Evolutionary conservation across 1,140 invertebrate genomes (phyloP), one percentile per base, ranked within the genome.

Genomic region (Drosophila mauritiana): DNA sequence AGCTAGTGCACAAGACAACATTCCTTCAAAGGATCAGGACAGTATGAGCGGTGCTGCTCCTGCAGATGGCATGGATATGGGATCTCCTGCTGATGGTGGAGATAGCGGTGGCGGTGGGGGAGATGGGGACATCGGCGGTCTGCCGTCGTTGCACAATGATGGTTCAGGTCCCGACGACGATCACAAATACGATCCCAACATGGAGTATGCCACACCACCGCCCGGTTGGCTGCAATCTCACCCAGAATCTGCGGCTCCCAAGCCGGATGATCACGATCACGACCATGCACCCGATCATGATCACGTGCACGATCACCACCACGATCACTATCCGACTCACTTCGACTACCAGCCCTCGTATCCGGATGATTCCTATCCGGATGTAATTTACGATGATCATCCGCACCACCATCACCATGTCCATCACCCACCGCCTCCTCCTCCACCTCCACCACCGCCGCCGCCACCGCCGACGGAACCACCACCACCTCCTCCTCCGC

Each of bases 401-500:
- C 73, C 55, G 15, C 73, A 65, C 27, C 80, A 83, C 48, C 77
- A 68, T 51, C 93, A 94, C 57, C 88, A 93, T 53, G 80, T 93
- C 53, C 77, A 90, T 59, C 86, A 93, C 56, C 78, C 77, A 6
- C 49, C 65, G 1, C 56, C 69, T 1, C 68, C 81, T 4, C 81
- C 81, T 5, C 78, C 82, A 0, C 73, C 75, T 0, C 72, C 80
- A 3, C 79, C 93, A 63, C 56, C 93, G 75, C 80, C 92, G 76
- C 85, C 91, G 8, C 92, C 91, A 0, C 67, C 91, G 0, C 67
- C 93, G 6, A 93, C 94, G 8, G 93, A 93, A 25, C 82, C 92
- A 37, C 70, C 89, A 22, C 83, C 85, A 25, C 84, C 86, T n/a
- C 92, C 92, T 59, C 90, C 93, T 4, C 94, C 95, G 51, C 94